Conservation (phyloP, 2,113 vertebrate genomes). For the Cryptotis parvus region DNA sequence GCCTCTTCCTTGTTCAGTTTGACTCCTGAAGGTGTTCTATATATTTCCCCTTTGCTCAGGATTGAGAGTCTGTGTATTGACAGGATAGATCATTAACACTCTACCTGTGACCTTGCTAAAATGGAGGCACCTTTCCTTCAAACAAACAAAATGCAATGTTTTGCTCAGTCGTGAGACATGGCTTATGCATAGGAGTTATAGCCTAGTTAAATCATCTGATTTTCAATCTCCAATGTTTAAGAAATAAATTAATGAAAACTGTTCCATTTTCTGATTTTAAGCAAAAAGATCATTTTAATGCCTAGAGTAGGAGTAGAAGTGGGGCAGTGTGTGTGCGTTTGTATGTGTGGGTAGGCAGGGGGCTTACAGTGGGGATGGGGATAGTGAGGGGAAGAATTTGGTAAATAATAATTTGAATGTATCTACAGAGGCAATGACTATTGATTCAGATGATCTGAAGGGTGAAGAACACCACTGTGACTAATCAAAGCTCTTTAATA, state of each 20-base stretch:
- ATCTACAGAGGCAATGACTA: background rate
- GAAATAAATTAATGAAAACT: background rate
- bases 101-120: background rate
- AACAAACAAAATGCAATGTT: background rate
- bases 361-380: no score
- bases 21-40: background rate
- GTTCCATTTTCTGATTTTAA: background rate
- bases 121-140: background rate
- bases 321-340: no score
- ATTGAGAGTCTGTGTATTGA: background rate
- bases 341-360: no score
- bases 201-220: background rate
- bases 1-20: background rate
- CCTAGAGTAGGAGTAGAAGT: background rate
- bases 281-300: background rate
- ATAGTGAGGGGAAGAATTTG: background rate
- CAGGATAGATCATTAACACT: background rate
- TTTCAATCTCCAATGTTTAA: background rate
- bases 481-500: conserved; percentile 22
- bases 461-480: background rate
- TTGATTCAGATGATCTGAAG: background rate
- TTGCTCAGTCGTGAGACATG: background rate
- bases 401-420: conserved; percentile 12
- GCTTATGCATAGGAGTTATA: background rate
- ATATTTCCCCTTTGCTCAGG: background rate